Evolutionary conservation across 1,140 invertebrate species (phyloP).

Genomic region (Drosophila repletoides): DNA sequence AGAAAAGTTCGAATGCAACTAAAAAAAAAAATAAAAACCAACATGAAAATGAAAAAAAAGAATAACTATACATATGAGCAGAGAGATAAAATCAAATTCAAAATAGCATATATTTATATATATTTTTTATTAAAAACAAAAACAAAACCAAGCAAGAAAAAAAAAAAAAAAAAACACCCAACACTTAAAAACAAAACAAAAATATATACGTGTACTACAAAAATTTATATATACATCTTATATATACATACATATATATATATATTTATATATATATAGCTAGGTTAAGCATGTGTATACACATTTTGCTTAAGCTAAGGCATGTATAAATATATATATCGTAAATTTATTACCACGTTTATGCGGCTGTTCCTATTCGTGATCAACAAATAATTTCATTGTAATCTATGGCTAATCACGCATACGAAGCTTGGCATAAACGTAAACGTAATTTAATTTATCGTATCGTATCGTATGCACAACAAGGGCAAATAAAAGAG

Average conservation of each 20-base stretch:
- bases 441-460: conserved; percentile 16
- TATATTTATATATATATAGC: conserved; percentile 31
- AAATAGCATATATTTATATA: conserved; percentile 78
- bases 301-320: conserved; percentile 66
- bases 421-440: conserved; percentile 35
- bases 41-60: conserved; percentile 39
- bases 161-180: conserved; percentile 35
- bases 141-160: conserved; percentile 26
- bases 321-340: conserved; percentile 72
- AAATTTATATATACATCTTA: conserved; percentile 60
- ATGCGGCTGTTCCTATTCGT: conserved; percentile 38
- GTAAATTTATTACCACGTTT: conserved; percentile 63
- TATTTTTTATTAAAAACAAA: conserved; percentile 75
- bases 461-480: conserved; percentile 17
- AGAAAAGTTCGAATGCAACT: conserved; percentile 51
- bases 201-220: conserved; percentile 64
- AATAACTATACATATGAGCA: conserved; percentile 78
- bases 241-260: conserved; percentile 53
- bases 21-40: conserved; percentile 11
- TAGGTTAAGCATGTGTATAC: conserved; percentile 64
- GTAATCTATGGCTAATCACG: conserved; percentile 25
- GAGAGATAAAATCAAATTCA: conserved; percentile 78
- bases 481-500: conserved; percentile 30
- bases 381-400: conserved; percentile 21
- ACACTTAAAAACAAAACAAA: conserved; percentile 49